Conservation (phyloP, 2,888 invertebrate genomes). For the Microchrysa polita region DNA sequence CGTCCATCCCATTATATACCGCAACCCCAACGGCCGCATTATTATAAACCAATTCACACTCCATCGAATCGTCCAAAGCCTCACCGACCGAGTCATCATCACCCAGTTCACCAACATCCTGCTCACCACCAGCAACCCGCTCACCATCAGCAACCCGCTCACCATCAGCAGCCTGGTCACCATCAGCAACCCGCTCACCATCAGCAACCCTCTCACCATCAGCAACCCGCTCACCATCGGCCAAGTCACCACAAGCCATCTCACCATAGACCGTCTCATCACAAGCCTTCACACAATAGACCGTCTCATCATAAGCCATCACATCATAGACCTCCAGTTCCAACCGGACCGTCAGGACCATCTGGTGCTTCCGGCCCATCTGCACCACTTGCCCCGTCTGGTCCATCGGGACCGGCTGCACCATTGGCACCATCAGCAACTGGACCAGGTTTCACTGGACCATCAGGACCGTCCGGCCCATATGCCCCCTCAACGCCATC, state of each 20-base stretch:
- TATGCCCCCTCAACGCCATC: constrained; percentile 5
- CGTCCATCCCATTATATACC: not conserved
- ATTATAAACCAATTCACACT: not conserved
- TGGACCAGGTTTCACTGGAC: not conserved
- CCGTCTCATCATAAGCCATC: constrained; percentile 5
- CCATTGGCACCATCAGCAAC: not conserved
- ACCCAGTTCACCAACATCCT: not conserved
- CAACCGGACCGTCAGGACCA: not conserved
- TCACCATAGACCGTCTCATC: constrained; percentile 19
- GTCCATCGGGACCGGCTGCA: not conserved
- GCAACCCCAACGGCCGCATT: not conserved
- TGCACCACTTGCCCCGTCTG: constrained; percentile 9
- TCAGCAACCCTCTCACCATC: not conserved
- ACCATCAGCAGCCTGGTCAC: not conserved
- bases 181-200: not conserved
- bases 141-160: not conserved
- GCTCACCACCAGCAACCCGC: not conserved
- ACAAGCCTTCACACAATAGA: constrained; percentile 14
- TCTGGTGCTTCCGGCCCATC: not conserved
- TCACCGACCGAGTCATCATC: not conserved
- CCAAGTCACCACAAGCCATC: constrained; percentile 10
- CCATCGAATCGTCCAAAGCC: not conserved
- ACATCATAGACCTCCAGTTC: not conserved
- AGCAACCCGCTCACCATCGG: constrained; percentile 5
- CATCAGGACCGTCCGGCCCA: constrained; percentile 6